phyloP scores from a whole-genome alignment of 2,797 vertebrate genomes.

The Rhinogobio ventralis region DNA sequence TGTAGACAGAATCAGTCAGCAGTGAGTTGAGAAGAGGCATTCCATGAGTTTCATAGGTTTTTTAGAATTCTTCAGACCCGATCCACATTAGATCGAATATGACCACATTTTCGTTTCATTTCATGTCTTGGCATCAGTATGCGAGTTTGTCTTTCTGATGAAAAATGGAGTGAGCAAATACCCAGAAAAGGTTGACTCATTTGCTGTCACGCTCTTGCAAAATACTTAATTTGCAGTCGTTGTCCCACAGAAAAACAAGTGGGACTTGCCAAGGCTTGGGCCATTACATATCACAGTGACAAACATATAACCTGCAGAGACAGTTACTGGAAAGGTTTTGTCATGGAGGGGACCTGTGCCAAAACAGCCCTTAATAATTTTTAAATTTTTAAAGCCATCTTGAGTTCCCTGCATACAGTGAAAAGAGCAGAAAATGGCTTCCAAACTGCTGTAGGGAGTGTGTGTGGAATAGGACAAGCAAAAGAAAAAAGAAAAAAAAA shows the following conservation, averaged over 20 bases:
- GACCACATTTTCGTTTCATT: constrained; percentile 61
- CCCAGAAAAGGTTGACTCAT: constrained; percentile 34
- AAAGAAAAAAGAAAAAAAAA: neutral
- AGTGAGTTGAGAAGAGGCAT: constrained; percentile 48
- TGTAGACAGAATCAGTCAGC: constrained; percentile 47
- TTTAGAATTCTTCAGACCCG: constrained; percentile 36
- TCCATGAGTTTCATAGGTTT: constrained; percentile 54
- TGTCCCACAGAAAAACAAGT: constrained; percentile 65
- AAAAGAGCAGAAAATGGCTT: constrained; percentile 51
- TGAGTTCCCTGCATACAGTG: constrained; percentile 42
- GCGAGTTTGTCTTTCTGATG: constrained; percentile 58
- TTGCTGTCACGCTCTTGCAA: constrained; percentile 60
- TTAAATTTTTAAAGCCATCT: too few species aligned
- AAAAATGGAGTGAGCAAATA: constrained; percentile 44
- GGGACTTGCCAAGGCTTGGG: constrained; percentile 61
- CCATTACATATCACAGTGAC: constrained; percentile 38
- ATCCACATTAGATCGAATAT: constrained; percentile 49
- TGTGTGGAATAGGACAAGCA: neutral
- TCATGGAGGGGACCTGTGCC: constrained; percentile 45
- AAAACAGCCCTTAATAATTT: constrained; percentile 53
- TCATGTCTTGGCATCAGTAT: constrained; percentile 46
- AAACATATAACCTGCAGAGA: constrained; percentile 73
- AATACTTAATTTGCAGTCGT: constrained; percentile 54
- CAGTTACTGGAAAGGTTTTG: constrained; percentile 53
- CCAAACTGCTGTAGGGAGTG: neutral